Evolutionary conservation across 1,140 invertebrate species (phyloP).

Genomic region (Chymomyza costata): DNA sequence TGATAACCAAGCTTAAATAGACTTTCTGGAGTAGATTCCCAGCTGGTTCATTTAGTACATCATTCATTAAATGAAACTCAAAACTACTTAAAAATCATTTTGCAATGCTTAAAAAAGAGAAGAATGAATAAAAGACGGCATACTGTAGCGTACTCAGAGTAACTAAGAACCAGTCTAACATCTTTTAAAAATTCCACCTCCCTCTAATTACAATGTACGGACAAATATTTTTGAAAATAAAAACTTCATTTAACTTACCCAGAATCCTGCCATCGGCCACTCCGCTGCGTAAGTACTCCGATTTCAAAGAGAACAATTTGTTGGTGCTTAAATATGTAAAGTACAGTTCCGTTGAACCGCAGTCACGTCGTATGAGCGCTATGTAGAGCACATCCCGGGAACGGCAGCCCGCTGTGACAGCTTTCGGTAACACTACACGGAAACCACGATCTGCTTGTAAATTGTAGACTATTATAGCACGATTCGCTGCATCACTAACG

Average conservation of each 20-base stretch:
- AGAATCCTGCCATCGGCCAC: conserved; percentile 76
- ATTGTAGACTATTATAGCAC: conserved; percentile 81
- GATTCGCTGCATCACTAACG: conserved; percentile 79
- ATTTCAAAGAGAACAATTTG: conserved; percentile 78
- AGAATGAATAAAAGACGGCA: no score
- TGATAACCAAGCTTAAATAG: no score
- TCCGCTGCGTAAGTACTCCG: conserved; percentile 77
- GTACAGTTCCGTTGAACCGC: conserved; percentile 77
- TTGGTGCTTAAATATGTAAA: conserved; percentile 79
- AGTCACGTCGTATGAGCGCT: conserved; percentile 76
- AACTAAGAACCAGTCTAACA: no score
- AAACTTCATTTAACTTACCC: no score
- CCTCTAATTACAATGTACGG: no score
- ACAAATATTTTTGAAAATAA: not conserved
- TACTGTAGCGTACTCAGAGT: no score
- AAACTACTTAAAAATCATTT: no score
- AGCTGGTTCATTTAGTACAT: no score
- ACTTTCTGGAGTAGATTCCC: no score
- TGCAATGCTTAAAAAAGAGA: no score
- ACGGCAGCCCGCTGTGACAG: conserved; percentile 69
- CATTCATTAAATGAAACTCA: no score
- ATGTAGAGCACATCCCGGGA: conserved; percentile 79
- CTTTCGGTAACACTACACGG: conserved; percentile 78
- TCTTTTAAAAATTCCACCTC: no score
- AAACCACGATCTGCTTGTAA: conserved; percentile 78